Conservation (phyloP, 2,888 invertebrate genomes). For the Latheticus oryzae region DNA sequence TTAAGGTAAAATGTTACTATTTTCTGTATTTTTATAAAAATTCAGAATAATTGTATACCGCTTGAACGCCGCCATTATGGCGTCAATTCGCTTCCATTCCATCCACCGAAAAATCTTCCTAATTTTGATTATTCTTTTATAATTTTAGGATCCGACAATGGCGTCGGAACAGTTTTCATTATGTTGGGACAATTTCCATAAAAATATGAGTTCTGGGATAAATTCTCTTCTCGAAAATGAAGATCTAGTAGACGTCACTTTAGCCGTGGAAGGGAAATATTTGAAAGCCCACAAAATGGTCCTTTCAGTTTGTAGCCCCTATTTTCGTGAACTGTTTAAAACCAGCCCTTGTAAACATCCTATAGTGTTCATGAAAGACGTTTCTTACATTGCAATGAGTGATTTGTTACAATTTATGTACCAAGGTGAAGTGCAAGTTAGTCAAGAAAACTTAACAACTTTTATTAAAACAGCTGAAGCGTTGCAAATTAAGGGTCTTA, state of each 20-base stretch:
- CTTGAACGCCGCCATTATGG: conserved; percentile 52
- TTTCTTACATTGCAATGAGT: conserved; percentile 69
- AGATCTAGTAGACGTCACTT: conserved; percentile 65
- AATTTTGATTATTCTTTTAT: no score
- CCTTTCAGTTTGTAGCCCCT: conserved; percentile 77
- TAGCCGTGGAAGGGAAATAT: conserved; percentile 69
- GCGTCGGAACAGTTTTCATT: conserved; percentile 77
- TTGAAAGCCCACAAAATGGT: conserved; percentile 79
- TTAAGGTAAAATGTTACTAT: no score
- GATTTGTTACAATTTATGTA: conserved; percentile 72
- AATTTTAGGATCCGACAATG: conserved; percentile 56
- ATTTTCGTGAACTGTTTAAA: conserved; percentile 78
- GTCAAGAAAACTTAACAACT: conserved; percentile 62
- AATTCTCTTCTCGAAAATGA: conserved; percentile 65
- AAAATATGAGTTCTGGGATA: conserved; percentile 75
- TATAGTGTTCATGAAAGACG: conserved; percentile 72
- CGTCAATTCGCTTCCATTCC: no score
- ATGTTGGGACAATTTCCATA: conserved; percentile 81
- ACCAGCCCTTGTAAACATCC: conserved; percentile 76
- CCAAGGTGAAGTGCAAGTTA: conserved; percentile 69
- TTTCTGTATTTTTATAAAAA: no score
- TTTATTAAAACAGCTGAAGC: conserved; percentile 66
- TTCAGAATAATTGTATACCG: no score
- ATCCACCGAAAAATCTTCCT: no score
- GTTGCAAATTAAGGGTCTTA: conserved; percentile 64